Evolutionary conservation across 2,888 invertebrate species (phyloP).

Genomic region (Diabrotica balteata): DNA sequence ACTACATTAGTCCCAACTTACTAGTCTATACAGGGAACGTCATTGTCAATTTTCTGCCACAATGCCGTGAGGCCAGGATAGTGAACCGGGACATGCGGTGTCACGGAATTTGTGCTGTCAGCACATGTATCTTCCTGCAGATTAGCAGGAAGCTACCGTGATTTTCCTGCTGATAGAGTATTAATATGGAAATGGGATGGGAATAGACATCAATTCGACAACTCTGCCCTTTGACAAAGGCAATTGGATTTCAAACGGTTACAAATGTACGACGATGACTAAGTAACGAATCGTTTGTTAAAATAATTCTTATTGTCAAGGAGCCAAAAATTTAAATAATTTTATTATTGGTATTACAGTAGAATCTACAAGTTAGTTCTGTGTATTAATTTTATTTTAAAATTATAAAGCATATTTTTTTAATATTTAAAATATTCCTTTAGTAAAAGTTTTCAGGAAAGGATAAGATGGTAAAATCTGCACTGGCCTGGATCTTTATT

Average conservation of each 20-base stretch:
- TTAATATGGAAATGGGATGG: conserved; percentile 23
- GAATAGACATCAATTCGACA: conserved; percentile 10
- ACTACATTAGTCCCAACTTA: neutral
- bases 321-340: too few relatives aligned
- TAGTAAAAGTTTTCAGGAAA: too few relatives aligned
- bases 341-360: too few relatives aligned
- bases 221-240: conserved; percentile 6
- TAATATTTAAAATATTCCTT: too few relatives aligned
- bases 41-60: conserved; percentile 3
- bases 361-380: too few relatives aligned
- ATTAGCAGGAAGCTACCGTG: conserved; percentile 18
- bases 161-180: conserved; percentile 28
- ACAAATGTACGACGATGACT: neutral
- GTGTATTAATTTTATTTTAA: too few relatives aligned
- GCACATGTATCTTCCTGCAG: conserved; percentile 16
- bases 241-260: neutral
- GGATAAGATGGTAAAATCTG: too few relatives aligned
- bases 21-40: neutral
- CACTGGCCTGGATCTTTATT: too few relatives aligned
- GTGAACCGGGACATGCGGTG: conserved; percentile 12
- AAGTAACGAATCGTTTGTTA: too few relatives aligned
- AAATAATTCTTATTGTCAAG: too few relatives aligned
- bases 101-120: conserved; percentile 15
- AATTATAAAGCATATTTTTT: too few relatives aligned
- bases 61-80: neutral